These are phyloP conservation scores for Hydractinia symbiolongicarpus DNA, from an alignment of 30 jellyfish, hydroid and myxozoan genomes.

Conservation along the genomic window DNA sequence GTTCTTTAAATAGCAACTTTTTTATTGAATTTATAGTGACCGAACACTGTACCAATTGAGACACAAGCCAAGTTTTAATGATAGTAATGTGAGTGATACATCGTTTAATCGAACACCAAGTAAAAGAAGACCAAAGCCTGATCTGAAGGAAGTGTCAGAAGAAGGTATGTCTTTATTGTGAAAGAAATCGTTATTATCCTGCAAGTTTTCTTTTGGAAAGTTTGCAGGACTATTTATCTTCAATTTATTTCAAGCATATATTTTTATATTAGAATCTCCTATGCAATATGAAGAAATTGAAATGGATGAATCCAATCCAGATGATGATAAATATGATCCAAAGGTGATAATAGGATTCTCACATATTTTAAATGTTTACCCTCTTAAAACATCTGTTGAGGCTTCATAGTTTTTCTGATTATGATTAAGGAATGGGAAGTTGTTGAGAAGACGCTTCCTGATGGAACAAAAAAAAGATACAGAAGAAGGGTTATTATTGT, in stretches of 20 bases:
- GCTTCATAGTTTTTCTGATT: too few species aligned
- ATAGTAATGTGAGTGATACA: constrained; percentile 1
- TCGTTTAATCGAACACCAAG: constrained; percentile 60
- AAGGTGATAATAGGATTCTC: background rate
- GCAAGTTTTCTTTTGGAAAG: too few species aligned
- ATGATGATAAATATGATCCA: constrained; percentile 17
- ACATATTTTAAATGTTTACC: too few species aligned
- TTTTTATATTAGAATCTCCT: background rate
- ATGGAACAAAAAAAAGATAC: constrained; percentile 58
- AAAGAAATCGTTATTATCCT: too few species aligned
- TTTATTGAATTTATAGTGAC: constrained; percentile 40
- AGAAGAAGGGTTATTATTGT: constrained; percentile 47
- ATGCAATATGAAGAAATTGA: constrained; percentile 30
- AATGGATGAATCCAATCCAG: constrained; percentile 29
- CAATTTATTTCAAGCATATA: too few species aligned
- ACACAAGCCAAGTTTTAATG: constrained; percentile 35
- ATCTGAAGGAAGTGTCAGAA: background rate
- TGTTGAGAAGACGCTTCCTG: constrained; percentile 42
- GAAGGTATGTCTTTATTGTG: too few species aligned
- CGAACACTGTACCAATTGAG: constrained; percentile 76
- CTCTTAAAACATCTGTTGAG: too few species aligned
- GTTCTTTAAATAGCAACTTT: background rate
- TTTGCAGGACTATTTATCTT: too few species aligned
- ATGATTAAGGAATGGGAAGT: constrained; percentile 31
- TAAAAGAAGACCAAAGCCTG: constrained; percentile 32